Evolutionary conservation across 1,140 invertebrate species (phyloP).

Genomic region (Colletes gigas): DNA sequence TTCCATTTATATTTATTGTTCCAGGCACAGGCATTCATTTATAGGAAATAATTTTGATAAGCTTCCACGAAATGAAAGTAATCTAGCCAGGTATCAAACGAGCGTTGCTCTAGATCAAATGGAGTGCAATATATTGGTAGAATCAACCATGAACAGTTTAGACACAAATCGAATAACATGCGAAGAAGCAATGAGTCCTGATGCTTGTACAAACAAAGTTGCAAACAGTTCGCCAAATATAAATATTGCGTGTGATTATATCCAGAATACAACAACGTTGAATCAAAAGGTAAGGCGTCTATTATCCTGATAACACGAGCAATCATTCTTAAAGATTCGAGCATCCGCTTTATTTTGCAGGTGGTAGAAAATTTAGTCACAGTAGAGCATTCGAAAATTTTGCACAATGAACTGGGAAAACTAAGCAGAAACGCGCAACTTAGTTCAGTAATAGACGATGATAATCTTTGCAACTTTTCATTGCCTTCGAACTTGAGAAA

Average conservation of each 20-base stretch:
- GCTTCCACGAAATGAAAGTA: constrained; percentile 68
- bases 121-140: constrained; percentile 53
- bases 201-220: background rate
- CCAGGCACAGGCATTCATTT: constrained; percentile 72
- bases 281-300: constrained; percentile 4
- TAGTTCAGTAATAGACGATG: background rate
- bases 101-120: constrained; percentile 75
- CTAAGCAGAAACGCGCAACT: background rate
- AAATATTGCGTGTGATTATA: constrained; percentile 7
- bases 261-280: constrained; percentile 1
- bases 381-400: background rate
- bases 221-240: background rate
- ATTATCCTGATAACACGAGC: background rate
- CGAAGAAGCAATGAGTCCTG: constrained; percentile 1
- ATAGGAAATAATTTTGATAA: constrained; percentile 74
- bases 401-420: background rate
- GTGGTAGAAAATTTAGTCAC: background rate
- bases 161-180: constrained; percentile 39
- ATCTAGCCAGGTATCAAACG: constrained; percentile 76
- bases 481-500: constrained; percentile 33
- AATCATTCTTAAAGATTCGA: background rate
- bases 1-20: constrained; percentile 18
- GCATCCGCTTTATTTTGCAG: constrained; percentile 1
- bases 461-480: constrained; percentile 25
- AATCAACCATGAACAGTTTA: constrained; percentile 30